These are phyloP conservation scores for Philotrypesis tridentata DNA, from an alignment of 1,140 invertebrate species.

Conservation along the genomic window DNA sequence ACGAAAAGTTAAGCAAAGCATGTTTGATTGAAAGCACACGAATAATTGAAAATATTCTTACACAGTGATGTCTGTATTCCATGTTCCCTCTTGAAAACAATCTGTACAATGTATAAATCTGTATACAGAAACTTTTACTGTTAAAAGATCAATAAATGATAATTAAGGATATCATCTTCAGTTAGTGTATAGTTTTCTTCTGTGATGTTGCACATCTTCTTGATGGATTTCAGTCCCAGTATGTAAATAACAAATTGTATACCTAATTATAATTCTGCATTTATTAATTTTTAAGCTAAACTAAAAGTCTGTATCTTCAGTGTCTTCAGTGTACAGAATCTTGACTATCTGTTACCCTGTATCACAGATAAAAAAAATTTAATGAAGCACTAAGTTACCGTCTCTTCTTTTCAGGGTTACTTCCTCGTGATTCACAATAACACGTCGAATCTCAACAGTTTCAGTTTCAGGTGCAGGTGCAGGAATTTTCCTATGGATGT, in stretches of 20 bases:
- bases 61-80: background rate
- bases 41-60: background rate
- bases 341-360: background rate
- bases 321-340: background rate
- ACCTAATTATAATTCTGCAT: background rate
- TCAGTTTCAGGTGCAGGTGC: background rate
- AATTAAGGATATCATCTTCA: background rate
- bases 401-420: conserved; percentile 43
- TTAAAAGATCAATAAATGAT: background rate
- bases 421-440: conserved; percentile 33
- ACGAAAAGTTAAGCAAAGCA: background rate
- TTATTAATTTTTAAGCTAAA: background rate
- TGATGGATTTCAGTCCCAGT: background rate
- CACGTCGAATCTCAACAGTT: conserved; percentile 32
- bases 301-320: background rate
- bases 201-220: background rate
- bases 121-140: background rate
- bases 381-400: conserved; percentile 38
- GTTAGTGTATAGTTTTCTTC: background rate
- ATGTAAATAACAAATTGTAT: background rate
- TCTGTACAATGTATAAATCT: background rate
- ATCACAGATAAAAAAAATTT: background rate
- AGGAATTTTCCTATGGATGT: conserved; percentile 40
- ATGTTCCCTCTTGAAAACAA: background rate
- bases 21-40: background rate